Evolutionary conservation across 2,888 invertebrate species (phyloP), one percentile per base, ranked within the genome.

Genomic region (Balanococcus diminutus): DNA sequence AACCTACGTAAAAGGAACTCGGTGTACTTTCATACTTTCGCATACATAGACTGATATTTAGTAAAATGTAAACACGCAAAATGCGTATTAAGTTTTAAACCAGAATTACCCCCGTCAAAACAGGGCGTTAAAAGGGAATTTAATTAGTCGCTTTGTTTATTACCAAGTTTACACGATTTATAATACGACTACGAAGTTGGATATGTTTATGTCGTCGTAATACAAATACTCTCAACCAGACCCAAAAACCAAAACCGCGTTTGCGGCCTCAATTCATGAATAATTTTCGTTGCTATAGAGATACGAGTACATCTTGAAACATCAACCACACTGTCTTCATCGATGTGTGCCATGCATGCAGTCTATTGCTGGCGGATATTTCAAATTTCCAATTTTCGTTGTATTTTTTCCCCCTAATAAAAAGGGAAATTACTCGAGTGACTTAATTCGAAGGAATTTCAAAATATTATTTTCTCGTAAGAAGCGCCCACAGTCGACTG

Each of bases 1-100:
- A n/a, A 67, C 19, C 2, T 46, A 67, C 28, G 28, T 8, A 28
- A 2, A 46, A 67, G 25, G 9, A 28, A 25, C 28, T 79, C 32
- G 75, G 19, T 11, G 56, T 56, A 56, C 19, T 79, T 79, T 79
- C 75, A 79, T 79, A 79, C 75, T 36, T 67, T 79, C 36, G 56
- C 56, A 56, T 79, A 9, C 9, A 79, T 79, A 79, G 75, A 79
- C 75, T 79, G 75, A 79, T 67, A 67, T 28, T 67, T 67, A 67
- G 67, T 67, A 67, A 67, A 56, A 28, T 67, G 67, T 67, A 67
- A 67, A 67, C 56, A 56, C 56, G 56, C 56, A 11, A 67, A 28
- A 67, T 67, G 28, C 67, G 67, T 28, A 67, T 67, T 25, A 28
- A 67, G 67, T 28, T 28, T 67, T 67, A 67, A 67, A 28, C 67